Base-by-base conservation (phyloP, 2,888 invertebrate genomes). In the Nematopogon swammerdamellus region DNA sequence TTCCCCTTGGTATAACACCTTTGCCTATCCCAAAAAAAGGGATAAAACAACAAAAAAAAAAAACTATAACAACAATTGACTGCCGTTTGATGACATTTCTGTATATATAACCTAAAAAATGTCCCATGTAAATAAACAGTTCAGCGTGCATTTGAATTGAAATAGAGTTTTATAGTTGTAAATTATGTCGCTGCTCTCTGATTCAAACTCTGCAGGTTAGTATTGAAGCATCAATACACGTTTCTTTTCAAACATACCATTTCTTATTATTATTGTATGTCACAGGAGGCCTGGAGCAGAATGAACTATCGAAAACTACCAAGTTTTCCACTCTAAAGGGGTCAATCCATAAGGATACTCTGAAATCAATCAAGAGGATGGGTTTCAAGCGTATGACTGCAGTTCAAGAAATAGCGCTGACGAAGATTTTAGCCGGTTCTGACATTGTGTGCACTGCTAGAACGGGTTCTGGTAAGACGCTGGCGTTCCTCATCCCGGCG, bases 401-500 rank as follows among this genome's bases (percentile, higher is more conserved):
- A 70, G 96, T 98, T 62, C 97, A 92, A 71, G 86, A 91, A 0
- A 89, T 88, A 64, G 83, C 93, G 3, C 87, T 98, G 62, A 94
- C 95, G 1, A 87, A 88, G 44, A 81, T 97, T 19, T 70, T 98
- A 49, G 89, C 94, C 66, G 97, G 96, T 2, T 79, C 88, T 54
- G 97, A 98, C 82, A 76, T 98, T 51, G 91, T 98, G 19, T 97
- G 95, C 19, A 89, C 95, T 50, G 98, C 98, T 0, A 92, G 92
- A 73, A 98, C 98, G 14, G 98, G 98, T 0, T 96, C 96, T 50
- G 97, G 97, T 47, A 98, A 98, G 80, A 98, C 98, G 0, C 71
- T 98, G 50, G 95, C 97, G 0, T 98, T 98, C 67, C 83, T 98
- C 1, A 87, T 98, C 54, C 98, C 98, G 5, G 90, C 90, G 10